Conservation (phyloP, 2,888 invertebrate species). For the Ryuthela nishihirai region DNA sequence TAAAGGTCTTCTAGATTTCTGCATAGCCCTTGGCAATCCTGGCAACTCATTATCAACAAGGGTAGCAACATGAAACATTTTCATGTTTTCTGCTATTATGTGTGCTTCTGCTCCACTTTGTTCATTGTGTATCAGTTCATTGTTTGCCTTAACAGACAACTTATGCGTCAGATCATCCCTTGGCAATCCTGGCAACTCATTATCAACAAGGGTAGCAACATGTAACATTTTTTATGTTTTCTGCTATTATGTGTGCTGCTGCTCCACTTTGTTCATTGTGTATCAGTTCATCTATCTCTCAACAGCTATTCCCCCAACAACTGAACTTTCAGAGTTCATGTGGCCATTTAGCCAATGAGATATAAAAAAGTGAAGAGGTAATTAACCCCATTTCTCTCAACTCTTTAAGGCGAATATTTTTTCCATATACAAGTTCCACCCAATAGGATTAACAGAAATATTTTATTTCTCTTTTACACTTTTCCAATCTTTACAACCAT, state of each 20-base stretch:
- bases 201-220: constrained; percentile 95
- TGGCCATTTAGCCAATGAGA: too few species aligned
- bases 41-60: constrained; percentile 98
- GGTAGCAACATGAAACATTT: constrained; percentile 97
- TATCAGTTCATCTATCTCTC: constrained; percentile 86
- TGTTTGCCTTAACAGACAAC: constrained; percentile 93
- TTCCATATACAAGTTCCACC: too few species aligned
- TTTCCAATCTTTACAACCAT: too few species aligned
- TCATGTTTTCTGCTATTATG: constrained; percentile 92
- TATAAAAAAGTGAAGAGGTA: too few species aligned
- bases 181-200: constrained; percentile 98
- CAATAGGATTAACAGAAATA: too few species aligned
- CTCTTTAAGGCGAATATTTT: too few species aligned
- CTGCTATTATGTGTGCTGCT: constrained; percentile 93
- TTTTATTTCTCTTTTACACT: too few species aligned
- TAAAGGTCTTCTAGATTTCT: constrained; percentile 96
- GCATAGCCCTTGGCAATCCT: constrained; percentile 91
- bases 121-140: constrained; percentile 91
- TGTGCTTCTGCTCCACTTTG: constrained; percentile 95
- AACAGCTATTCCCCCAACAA: too few species aligned
- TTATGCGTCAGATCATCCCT: constrained; percentile 96
- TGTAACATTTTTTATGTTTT: constrained; percentile 98
- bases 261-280: constrained; percentile 95
- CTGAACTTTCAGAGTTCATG: too few species aligned
- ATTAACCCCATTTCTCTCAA: too few species aligned